A percentile compares a stretch with the other conserved stretches of the same genome.
Conservation (phyloP, 2,797 vertebrate genomes). For the Pelobates cultripes region DNA sequence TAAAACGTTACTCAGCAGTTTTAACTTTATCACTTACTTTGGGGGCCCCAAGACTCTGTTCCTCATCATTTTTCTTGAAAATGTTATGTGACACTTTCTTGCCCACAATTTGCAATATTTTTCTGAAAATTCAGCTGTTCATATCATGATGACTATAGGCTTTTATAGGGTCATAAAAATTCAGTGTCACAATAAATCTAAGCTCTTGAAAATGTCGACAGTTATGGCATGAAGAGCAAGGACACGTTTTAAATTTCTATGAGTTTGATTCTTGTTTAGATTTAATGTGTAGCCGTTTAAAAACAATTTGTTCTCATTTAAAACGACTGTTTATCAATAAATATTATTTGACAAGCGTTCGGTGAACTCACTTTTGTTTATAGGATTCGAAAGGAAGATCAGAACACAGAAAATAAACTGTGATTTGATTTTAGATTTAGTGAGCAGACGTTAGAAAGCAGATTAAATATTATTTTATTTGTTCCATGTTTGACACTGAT, state of each 20-base stretch:
- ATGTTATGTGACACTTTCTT: constrained; percentile 49
- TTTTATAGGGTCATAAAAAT: constrained; percentile 76
- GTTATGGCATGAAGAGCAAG: constrained; percentile 75
- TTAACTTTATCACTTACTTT: background rate
- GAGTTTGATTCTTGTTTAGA: constrained; percentile 45
- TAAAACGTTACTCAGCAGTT: constrained; percentile 36
- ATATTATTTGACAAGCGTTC: too few relatives aligned
- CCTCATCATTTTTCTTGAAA: constrained; percentile 11
- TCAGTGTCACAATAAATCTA: constrained; percentile 76
- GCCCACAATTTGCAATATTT: constrained; percentile 68
- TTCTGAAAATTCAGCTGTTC: constrained; percentile 69
- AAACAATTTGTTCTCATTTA: too few relatives aligned
- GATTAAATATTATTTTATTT: too few relatives aligned
- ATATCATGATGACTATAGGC: constrained; percentile 69
- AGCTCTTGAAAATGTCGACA: constrained; percentile 71
- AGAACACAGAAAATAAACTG: too few relatives aligned
- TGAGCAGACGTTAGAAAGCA: too few relatives aligned
- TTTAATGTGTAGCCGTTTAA: too few relatives aligned
- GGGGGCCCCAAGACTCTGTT: constrained; percentile 4
- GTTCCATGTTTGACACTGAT: too few relatives aligned
- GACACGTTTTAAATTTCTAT: constrained; percentile 72
- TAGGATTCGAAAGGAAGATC: too few relatives aligned
- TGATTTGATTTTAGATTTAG: too few relatives aligned
- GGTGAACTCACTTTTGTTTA: too few relatives aligned
- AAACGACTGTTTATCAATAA: too few relatives aligned